These are phyloP conservation scores for Vulpes vulpes DNA, from an alignment of 2,113 vertebrate genomes.

Conservation along the genomic window DNA sequence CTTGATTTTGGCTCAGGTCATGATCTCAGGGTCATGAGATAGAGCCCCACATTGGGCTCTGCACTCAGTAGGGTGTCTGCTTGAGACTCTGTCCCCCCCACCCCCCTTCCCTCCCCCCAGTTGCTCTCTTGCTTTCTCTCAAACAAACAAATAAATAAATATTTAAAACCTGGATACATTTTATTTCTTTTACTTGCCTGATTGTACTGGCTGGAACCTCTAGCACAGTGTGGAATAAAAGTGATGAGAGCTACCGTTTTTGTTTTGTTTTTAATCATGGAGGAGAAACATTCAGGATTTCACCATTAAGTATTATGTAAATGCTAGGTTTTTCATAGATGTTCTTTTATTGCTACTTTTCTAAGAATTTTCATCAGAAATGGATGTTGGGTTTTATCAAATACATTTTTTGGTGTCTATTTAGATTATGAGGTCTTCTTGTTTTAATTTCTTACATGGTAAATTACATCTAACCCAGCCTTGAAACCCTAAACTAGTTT, in stretches of 20 bases:
- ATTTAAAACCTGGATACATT: not conserved
- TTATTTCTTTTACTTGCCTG: not conserved
- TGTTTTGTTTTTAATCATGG: not conserved
- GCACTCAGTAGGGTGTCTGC: not conserved
- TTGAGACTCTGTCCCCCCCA: not conserved
- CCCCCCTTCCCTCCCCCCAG: not conserved
- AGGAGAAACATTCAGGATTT: not conserved
- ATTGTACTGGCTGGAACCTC: not conserved
- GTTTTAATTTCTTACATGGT: constrained; percentile 19
- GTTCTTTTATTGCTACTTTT: not conserved
- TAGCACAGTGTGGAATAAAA: not conserved
- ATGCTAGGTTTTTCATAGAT: not conserved
- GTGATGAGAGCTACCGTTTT: not conserved
- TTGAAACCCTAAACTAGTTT: not conserved
- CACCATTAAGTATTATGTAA: not conserved
- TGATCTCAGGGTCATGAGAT: not conserved
- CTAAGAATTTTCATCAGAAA: not conserved
- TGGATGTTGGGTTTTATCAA: constrained; percentile 6
- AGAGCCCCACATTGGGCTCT: no score
- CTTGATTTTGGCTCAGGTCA: not conserved
- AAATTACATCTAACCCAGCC: not conserved
- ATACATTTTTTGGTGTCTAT: not conserved
- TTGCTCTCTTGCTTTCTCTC: not conserved
- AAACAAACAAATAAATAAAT: not conserved
- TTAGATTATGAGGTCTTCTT: not conserved